A percentile compares a stretch with the other conserved stretches of the same genome.
Conservation (phyloP, 2,113 vertebrate genomes). For the Elaphurus davidianus region DNA sequence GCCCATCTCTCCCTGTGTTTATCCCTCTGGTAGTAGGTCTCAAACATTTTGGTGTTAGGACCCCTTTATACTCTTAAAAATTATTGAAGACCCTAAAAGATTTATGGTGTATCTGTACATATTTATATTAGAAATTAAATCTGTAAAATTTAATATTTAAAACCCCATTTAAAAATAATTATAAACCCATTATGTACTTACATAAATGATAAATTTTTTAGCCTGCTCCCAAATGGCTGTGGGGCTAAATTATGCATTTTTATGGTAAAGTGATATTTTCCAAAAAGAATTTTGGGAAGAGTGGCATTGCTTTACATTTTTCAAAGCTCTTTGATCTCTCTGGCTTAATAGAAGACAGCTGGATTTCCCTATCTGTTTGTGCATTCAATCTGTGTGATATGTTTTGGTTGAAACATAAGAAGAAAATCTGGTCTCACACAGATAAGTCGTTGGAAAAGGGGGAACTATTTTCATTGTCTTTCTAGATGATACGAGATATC, state of each 20-base stretch:
- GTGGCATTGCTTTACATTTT: neutral
- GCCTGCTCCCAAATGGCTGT: neutral
- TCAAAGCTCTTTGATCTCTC: neutral
- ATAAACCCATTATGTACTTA: neutral
- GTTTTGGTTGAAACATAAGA: neutral
- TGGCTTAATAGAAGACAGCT: neutral
- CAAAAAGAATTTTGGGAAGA: neutral
- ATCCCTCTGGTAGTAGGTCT: neutral
- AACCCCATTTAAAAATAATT: neutral
- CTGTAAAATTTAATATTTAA: neutral
- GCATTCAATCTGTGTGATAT: neutral
- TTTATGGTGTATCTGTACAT: neutral
- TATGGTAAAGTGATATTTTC: neutral
- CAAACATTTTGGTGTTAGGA: neutral
- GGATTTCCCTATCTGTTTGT: neutral
- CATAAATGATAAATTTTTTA: neutral
- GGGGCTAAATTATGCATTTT: neutral
- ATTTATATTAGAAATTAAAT: neutral
- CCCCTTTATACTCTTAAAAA: neutral
- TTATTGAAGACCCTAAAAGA: neutral
- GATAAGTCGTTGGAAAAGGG: neutral
- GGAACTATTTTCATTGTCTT: conserved; percentile 1
- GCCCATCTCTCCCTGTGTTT: neutral
- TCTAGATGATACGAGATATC: neutral
- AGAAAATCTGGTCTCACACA: neutral